Base-by-base conservation (phyloP, 2,888 invertebrate genomes). In the Eurytoma adleriae region DNA sequence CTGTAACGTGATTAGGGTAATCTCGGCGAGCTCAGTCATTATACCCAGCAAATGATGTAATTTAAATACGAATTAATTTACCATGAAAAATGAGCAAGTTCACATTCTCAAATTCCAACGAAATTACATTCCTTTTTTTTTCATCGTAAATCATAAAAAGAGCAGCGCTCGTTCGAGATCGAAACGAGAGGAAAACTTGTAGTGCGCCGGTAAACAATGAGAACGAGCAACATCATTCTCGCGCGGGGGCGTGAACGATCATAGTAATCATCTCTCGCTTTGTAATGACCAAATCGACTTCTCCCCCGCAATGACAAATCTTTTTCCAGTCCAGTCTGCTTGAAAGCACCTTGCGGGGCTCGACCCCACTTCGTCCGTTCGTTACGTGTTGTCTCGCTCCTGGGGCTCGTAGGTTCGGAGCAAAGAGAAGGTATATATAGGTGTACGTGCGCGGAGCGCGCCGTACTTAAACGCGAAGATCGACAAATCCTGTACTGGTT, bases 251-350 rank as follows among this genome's bases (percentile, higher is more conserved):
- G 10, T 14, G 10, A 30, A 3, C 12, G 48, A 61, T 48, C 40
- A 69, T 64, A 71, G 24, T 27, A 71, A 64, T 56, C 48, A 64
- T 70, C 66, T 56, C 52, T 30, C 40, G 7, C 27, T 50, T 71
- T 59, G 24, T 64, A 79, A 61, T 14, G 50, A 64, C 56, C 7
- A 18, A 59, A 69, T 70, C 40, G 40, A 40, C 50, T 64, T 48
- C 57, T 40, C 40, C 56, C 61, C 62, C 27, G 50, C 64, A 52
- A 64, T 59, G 74, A 75, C 57, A 75, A 79, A 69, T 79, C 70
- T 70, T 20, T 56, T 64, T 74, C 64, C 50, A 50, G 54, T 40
- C 4, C 64, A 69, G 74, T 70, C 79, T 74, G 18, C 70, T 79
- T 54, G 70, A 70, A 7, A 40, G 7, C 40, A 40, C 40, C 40